Evolutionary conservation across 2,113 vertebrate species (phyloP).

Genomic region (Danio rerio): GRCz12tu NC_133187.1:38151001-38151500

Average conservation of each 20-base stretch:
- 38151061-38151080: conserved; percentile 11
- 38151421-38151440: conserved; percentile 33
- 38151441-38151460: conserved; percentile 30
- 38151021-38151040: neutral
- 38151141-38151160: neutral
- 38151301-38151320: conserved; percentile 54
- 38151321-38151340: conserved; percentile 55
- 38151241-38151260: neutral
- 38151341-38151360: conserved; percentile 63
- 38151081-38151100: too few relatives aligned
- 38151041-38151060: neutral
- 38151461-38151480: conserved; percentile 34
- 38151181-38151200: neutral
- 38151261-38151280: conserved; percentile 11
- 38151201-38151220: conserved; percentile 24
- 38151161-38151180: conserved; percentile 5
- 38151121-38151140: conserved; percentile 21
- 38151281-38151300: neutral
- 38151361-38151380: conserved; percentile 58
- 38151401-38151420: conserved; percentile 70
- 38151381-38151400: conserved; percentile 61
- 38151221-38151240: neutral
- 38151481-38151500: conserved; percentile 30
- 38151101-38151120: conserved; percentile 37
- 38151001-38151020: too few relatives aligned